Percentiles rank a stretch among this genome's conserved stretches.
Conservation (phyloP, 2,888 invertebrate species). For the Callyntrura sp. region DNA sequence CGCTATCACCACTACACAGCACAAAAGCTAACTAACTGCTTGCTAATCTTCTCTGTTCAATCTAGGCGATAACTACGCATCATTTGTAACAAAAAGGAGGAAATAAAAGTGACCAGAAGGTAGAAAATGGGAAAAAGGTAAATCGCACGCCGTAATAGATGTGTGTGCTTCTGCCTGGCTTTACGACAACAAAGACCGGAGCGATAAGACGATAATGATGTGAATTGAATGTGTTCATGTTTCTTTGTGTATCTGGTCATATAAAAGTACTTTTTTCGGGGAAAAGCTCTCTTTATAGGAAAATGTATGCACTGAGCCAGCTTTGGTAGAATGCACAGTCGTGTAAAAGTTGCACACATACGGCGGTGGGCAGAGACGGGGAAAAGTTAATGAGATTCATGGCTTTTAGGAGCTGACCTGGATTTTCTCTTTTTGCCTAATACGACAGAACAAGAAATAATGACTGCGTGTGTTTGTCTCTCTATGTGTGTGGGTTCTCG, state of each 20-base stretch:
- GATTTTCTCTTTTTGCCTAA: slow-evolving; percentile 55
- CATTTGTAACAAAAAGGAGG: slow-evolving; percentile 53
- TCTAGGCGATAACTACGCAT: slow-evolving; percentile 59
- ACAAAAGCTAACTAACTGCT: slow-evolving; percentile 48
- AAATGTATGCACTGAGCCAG: not conserved
- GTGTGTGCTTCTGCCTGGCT: slow-evolving; percentile 41
- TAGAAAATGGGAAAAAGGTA: slow-evolving; percentile 64
- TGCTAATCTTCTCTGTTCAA: slow-evolving; percentile 54
- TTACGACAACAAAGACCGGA: slow-evolving; percentile 45
- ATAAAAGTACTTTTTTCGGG: slow-evolving; percentile 34
- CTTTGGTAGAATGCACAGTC: not conserved
- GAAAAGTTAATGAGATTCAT: slow-evolving; percentile 70
- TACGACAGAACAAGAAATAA: slow-evolving; percentile 18
- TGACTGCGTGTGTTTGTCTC: slow-evolving; percentile 25
- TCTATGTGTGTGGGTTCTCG: not conserved
- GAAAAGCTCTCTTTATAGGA: not conserved
- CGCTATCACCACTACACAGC: not conserved
- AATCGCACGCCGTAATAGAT: slow-evolving; percentile 3
- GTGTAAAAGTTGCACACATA: not conserved
- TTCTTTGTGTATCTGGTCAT: not conserved
- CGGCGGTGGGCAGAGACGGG: slow-evolving; percentile 3
- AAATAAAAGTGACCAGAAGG: slow-evolving; percentile 68
- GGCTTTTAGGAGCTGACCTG: slow-evolving; percentile 68
- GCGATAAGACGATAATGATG: slow-evolving; percentile 57
- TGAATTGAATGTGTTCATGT: slow-evolving; percentile 45